Percentiles rank a stretch among this genome's conserved stretches.
Evolutionary conservation across 2,113 vertebrate species (phyloP).

Genomic region (Misgurnus anguillicaudatus): DNA sequence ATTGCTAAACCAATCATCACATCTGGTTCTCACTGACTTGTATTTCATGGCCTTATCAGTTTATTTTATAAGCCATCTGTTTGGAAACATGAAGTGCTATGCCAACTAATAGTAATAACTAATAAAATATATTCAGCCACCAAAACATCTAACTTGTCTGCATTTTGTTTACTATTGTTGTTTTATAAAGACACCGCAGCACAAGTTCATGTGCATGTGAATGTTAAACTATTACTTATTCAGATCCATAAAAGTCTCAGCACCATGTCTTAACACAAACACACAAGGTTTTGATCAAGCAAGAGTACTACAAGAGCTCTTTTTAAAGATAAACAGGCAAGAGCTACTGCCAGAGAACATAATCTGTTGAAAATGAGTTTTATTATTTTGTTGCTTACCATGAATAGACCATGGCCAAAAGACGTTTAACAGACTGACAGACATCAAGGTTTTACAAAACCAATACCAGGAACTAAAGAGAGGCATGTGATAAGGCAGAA

Average conservation of each 20-base stretch:
- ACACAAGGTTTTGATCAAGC: conserved; percentile 7
- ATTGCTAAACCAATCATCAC: conserved; percentile 35
- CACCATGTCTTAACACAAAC: neutral
- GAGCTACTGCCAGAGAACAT: conserved; percentile 31
- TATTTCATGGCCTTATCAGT: conserved; percentile 25
- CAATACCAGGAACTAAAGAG: neutral
- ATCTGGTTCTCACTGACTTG: conserved; percentile 51
- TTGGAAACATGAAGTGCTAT: neutral
- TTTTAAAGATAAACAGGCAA: conserved; percentile 31
- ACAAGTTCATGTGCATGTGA: conserved; percentile 15
- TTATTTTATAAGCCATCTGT: neutral
- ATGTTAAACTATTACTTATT: neutral
- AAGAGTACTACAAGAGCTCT: neutral
- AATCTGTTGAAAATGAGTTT: conserved; percentile 18
- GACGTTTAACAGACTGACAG: neutral
- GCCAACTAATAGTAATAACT: neutral
- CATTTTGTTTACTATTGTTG: neutral
- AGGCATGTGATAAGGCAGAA: neutral
- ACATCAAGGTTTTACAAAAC: neutral
- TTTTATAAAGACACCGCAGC: neutral
- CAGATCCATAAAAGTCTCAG: neutral
- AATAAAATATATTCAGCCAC: conserved; percentile 12
- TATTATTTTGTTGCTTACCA: neutral
- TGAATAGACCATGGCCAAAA: neutral
- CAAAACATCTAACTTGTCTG: neutral